Conservation (phyloP, 2,888 invertebrate genomes). For the Anticlea derivata region DNA sequence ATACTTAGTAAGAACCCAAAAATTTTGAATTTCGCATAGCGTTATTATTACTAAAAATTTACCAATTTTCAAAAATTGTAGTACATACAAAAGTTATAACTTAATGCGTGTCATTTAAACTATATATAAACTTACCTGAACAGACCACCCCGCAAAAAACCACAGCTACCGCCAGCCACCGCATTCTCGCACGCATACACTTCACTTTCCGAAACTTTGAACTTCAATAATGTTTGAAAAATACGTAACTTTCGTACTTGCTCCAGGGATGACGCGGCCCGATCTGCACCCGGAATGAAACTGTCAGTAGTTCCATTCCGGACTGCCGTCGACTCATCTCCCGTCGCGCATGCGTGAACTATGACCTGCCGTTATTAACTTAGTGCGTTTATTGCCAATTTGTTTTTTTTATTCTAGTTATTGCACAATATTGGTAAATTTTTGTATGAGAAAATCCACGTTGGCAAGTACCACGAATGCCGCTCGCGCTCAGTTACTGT, state of each 20-base stretch:
- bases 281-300: slow-evolving; percentile 13
- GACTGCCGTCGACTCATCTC: slow-evolving; percentile 4
- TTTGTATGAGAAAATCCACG: too few species aligned
- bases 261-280: slow-evolving; percentile 11
- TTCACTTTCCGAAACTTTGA: slow-evolving; percentile 16
- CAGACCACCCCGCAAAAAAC: slow-evolving; percentile 52
- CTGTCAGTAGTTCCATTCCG: background rate
- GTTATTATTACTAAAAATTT: too few species aligned
- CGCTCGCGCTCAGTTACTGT: too few species aligned
- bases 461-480: too few species aligned
- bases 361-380: slow-evolving; percentile 32
- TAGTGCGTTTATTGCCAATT: slow-evolving; percentile 9
- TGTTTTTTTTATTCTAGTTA: slow-evolving; percentile 2
- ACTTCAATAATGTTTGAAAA: slow-evolving; percentile 15
- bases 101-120: too few species aligned
- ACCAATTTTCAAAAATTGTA: too few species aligned
- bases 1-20: too few species aligned
- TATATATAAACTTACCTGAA: slow-evolving; percentile 57
- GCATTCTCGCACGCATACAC: slow-evolving; percentile 53
- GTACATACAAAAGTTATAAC: too few species aligned
- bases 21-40: too few species aligned
- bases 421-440: background rate
- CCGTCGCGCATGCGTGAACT: slow-evolving; percentile 25
- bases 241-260: slow-evolving; percentile 55
- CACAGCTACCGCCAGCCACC: slow-evolving; percentile 51